These are phyloP conservation scores for Palythoa grandiflora DNA, from an alignment of 92 coral and sea anemone species.

Conservation along the genomic window DNA sequence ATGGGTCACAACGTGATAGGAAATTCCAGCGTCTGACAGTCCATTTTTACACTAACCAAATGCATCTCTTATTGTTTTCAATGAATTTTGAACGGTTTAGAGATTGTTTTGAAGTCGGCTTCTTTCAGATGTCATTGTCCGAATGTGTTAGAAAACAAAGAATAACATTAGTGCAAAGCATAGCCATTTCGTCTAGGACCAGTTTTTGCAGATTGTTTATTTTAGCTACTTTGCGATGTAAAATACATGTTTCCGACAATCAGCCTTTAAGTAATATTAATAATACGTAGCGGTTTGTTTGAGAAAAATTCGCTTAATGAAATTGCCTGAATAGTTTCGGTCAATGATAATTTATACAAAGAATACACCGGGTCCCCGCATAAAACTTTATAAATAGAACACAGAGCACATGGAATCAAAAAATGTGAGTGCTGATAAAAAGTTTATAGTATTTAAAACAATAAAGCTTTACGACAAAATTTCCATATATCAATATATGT, in stretches of 20 bases:
- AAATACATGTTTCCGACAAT: conserved; percentile 4
- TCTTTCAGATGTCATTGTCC: conserved; percentile 64
- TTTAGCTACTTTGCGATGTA: neutral
- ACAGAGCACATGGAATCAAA: neutral
- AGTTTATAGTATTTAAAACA: neutral
- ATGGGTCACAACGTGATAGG: conserved; percentile 58
- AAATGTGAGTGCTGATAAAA: neutral
- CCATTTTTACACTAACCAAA: conserved; percentile 21
- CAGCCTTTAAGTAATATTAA: neutral
- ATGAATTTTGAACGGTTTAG: conserved; percentile 42
- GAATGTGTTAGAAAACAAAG: conserved; percentile 62
- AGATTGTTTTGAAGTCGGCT: conserved; percentile 73
- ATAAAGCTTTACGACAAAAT: neutral
- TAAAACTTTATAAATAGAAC: neutral
- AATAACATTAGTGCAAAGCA: conserved; percentile 55
- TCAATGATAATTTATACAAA: conserved; percentile 8
- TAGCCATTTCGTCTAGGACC: neutral
- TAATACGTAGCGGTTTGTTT: conserved; percentile 9
- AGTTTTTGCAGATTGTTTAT: conserved; percentile 37
- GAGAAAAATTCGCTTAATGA: conserved; percentile 24
- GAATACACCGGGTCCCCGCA: neutral
- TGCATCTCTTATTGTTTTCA: conserved; percentile 41
- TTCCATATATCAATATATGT: too few species aligned
- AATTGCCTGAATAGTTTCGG: conserved; percentile 31
- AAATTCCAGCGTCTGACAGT: conserved; percentile 43